A percentile compares a stretch with the other conserved stretches of the same genome.
Conservation (phyloP, 2,888 invertebrate species). For the Odontocerum albicorne region DNA sequence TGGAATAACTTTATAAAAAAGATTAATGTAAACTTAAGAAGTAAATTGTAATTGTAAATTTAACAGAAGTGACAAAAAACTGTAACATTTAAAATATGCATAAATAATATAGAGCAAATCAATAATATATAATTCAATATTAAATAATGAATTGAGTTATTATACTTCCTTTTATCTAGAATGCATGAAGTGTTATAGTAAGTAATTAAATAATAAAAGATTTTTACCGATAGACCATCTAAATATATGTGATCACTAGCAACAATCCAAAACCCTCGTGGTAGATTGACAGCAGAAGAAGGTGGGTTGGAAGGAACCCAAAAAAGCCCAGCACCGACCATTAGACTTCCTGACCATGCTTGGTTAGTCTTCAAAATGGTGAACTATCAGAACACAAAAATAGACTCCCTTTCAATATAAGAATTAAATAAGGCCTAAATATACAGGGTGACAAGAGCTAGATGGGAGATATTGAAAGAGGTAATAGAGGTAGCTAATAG, state of each 20-base stretch:
- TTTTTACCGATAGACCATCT: slow-evolving; percentile 74
- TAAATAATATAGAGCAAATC: too few relatives aligned
- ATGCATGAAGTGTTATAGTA: neutral
- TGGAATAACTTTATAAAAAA: too few relatives aligned
- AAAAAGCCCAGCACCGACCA: slow-evolving; percentile 65
- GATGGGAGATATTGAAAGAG: too few relatives aligned
- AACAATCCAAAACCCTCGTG: slow-evolving; percentile 80
- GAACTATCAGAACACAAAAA: slow-evolving; percentile 54
- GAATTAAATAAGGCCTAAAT: neutral
- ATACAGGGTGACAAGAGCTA: neutral
- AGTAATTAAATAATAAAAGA: slow-evolving; percentile 2
- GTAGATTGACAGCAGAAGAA: slow-evolving; percentile 73
- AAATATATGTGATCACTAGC: slow-evolving; percentile 80
- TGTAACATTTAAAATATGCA: too few relatives aligned
- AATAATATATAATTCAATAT: too few relatives aligned
- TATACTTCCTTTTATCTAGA: slow-evolving; percentile 1
- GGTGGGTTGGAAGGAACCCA: slow-evolving; percentile 48
- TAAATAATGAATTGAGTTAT: slow-evolving; percentile 12
- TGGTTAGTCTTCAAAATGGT: slow-evolving; percentile 71
- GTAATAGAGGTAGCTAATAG: too few relatives aligned
- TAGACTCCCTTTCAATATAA: neutral
- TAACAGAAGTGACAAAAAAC: too few relatives aligned
- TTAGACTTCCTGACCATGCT: slow-evolving; percentile 77
- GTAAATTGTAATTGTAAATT: too few relatives aligned
- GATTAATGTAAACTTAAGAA: too few relatives aligned